These are phyloP conservation scores for Xanthia togata DNA, from an alignment of 2,888 invertebrate genomes.

Conservation along the genomic window DNA sequence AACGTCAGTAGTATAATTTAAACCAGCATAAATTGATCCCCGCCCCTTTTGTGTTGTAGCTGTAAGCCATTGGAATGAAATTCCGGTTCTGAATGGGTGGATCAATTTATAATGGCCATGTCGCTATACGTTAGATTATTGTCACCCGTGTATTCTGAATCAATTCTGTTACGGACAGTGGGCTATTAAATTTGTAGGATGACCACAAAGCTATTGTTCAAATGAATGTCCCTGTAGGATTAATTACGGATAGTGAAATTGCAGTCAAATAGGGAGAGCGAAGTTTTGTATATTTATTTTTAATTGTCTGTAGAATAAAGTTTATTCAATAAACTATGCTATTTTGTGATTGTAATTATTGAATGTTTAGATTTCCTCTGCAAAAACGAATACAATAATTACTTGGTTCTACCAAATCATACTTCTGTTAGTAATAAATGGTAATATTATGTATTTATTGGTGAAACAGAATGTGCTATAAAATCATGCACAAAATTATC, in stretches of 20 bases:
- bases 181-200: slow-evolving; percentile 65
- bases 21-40: slow-evolving; percentile 49
- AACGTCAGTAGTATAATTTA: slow-evolving; percentile 47
- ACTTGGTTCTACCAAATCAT: neutral
- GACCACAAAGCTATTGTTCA: slow-evolving; percentile 52
- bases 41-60: slow-evolving; percentile 9
- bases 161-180: slow-evolving; percentile 62
- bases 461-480: neutral
- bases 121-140: slow-evolving; percentile 61
- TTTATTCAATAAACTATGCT: too few species aligned
- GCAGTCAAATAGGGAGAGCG: neutral
- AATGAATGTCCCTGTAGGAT: slow-evolving; percentile 38
- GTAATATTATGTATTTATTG: too few species aligned
- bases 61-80: slow-evolving; percentile 48
- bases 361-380: neutral
- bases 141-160: slow-evolving; percentile 68
- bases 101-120: slow-evolving; percentile 64
- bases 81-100: slow-evolving; percentile 49
- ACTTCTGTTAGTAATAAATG: neutral
- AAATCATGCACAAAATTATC: neutral
- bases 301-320: neutral
- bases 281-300: neutral
- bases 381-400: neutral
- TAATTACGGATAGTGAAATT: slow-evolving; percentile 41
- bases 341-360: neutral